Evolutionary conservation across 2,797 vertebrate genomes (phyloP).

Genomic region (Pangasius djambal): DNA sequence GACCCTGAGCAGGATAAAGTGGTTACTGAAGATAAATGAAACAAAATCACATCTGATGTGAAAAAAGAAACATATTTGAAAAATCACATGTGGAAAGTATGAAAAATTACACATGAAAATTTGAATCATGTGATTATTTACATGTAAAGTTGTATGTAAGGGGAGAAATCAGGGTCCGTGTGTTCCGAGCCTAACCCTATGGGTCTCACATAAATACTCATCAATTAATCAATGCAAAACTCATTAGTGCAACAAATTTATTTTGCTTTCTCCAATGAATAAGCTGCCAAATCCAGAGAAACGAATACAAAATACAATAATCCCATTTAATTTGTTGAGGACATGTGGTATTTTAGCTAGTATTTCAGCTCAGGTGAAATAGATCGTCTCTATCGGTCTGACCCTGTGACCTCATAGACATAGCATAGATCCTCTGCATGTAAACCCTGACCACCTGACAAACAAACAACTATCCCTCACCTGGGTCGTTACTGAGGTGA

Average conservation of each 20-base stretch:
- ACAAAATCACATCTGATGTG: not conserved
- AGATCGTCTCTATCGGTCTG: constrained; percentile 44
- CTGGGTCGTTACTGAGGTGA: constrained; percentile 24
- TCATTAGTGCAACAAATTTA: constrained; percentile 62
- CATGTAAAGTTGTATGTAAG: not conserved
- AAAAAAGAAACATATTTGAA: not conserved
- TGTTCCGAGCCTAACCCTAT: constrained; percentile 62
- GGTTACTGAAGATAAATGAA: not conserved
- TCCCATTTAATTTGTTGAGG: constrained; percentile 12
- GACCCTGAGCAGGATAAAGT: not conserved
- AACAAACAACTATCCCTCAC: constrained; percentile 56
- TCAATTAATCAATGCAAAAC: constrained; percentile 65
- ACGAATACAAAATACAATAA: constrained; percentile 26
- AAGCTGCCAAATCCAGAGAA: constrained; percentile 11
- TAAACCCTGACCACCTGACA: constrained; percentile 51
- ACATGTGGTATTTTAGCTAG: not conserved
- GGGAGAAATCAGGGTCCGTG: constrained; percentile 23
- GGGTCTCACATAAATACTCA: constrained; percentile 63
- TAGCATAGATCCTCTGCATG: constrained; percentile 41
- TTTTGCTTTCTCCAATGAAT: constrained; percentile 1
- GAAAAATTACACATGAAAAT: not conserved
- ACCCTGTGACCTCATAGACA: constrained; percentile 46
- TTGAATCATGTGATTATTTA: not conserved
- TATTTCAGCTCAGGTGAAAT: constrained; percentile 44
- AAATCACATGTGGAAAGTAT: not conserved